Base-by-base conservation (phyloP, 2,797 vertebrate species). In the Sebastolobus alascanus region DNA sequence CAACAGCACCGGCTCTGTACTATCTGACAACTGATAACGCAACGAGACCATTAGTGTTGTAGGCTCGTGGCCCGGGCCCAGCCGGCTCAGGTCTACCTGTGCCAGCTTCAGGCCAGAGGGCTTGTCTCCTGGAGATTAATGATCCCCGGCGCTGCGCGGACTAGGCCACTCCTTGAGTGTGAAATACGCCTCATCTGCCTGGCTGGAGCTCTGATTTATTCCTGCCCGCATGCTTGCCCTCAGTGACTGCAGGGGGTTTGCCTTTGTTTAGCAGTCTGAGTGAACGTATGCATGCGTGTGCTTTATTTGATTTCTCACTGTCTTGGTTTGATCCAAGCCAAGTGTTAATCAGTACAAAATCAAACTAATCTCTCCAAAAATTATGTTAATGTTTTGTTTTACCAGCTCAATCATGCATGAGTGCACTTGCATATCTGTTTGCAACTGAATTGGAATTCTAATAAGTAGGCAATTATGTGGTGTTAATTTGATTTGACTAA, bases 171-270 rank as follows among this genome's bases (percentile, higher is more conserved):
- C 80, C 89, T 93, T 93, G 88, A 94, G 92, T 93, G 94, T 95
- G 94, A 96, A 95, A 95, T 94, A 95, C 91, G 84, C 87, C 92
- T 93, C 88, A 85, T 87, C 88, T 90, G 94, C 91, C 90, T 93
- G 95, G 88, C 92, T 93, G 93, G 88, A 93, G 88, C 86, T 59
- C 92, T 94, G 94, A 96, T 96, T 95, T 94, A 96, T 95, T 92
- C 89, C 91, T 75, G 82, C 83, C 84, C 83, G 90, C 88, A 71
- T 75, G 82, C 86, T 78, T 82, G 82, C 87, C 87, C 79, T 92
- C 87, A 2, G 77, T 86, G 92, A 91, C 92, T 90, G 76, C 70
- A 65, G 84, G 82, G 88, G 84, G 67, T 84, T 86, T 81, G 73
- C 91, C 86, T 91, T 88, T 92, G 85, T 90, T 91, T 90, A 80